Percentiles rank a stretch among this genome's conserved stretches.
Conservation (phyloP, 2,888 invertebrate species). For the Synergus laeviventris region DNA sequence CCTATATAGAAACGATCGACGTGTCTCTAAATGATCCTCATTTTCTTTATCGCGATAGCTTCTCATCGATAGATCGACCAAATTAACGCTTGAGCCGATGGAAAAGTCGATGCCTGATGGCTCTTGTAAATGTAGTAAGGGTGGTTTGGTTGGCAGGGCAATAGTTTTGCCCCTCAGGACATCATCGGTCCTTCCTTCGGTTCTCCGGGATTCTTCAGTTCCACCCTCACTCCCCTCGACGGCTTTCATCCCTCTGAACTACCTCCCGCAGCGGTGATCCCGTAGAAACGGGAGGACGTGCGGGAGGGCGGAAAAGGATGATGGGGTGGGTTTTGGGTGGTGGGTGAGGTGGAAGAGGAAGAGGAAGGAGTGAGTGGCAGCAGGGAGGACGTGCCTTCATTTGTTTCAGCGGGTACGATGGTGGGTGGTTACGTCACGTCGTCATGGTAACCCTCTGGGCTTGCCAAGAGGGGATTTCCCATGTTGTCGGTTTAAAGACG, state of each 20-base stretch:
- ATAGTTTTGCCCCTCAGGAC: conserved; percentile 68
- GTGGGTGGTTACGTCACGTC: conserved; percentile 75
- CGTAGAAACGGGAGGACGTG: conserved; percentile 53
- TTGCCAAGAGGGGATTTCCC: conserved; percentile 73
- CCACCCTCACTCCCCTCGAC: conserved; percentile 42
- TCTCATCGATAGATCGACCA: conserved; percentile 40
- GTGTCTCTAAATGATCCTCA: conserved; percentile 45
- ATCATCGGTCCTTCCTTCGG: conserved; percentile 59
- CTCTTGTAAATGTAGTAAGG: conserved; percentile 45
- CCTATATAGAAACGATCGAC: conserved; percentile 46
- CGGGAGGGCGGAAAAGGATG: conserved; percentile 54
- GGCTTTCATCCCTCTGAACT: conserved; percentile 42
- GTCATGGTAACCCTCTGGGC: conserved; percentile 74
- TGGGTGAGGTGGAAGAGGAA: conserved; percentile 51
- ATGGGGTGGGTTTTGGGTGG: conserved; percentile 46
- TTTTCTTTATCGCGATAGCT: conserved; percentile 1
- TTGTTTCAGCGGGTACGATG: conserved; percentile 74
- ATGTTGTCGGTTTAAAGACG: conserved; percentile 73
- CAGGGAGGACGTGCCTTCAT: conserved; percentile 74
- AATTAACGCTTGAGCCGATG: conserved; percentile 54
- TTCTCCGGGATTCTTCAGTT: conserved; percentile 42
- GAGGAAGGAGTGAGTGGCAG: conserved; percentile 48
- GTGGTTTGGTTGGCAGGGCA: conserved; percentile 57
- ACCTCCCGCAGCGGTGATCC: conserved; percentile 51
- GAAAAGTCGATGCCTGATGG: conserved; percentile 17